Evolutionary conservation across 2,888 invertebrate species (phyloP).

Genomic region (Rotaria magnacalcarata): DNA sequence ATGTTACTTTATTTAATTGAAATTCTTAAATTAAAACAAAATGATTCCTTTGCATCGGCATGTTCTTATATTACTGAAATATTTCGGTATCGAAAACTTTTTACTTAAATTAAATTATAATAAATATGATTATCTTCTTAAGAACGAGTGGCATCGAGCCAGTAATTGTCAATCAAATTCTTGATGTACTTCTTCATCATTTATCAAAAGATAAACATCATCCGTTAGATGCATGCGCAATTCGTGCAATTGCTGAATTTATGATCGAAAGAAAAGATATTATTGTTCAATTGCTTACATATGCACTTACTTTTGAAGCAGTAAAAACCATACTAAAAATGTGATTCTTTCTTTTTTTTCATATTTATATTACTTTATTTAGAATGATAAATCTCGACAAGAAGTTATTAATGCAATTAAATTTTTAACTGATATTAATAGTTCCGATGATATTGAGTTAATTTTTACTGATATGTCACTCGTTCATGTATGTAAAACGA

Average conservation of each 20-base stretch:
- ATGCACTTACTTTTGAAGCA: not conserved
- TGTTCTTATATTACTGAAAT: not conserved
- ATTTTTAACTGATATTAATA: slow-evolving; percentile 2
- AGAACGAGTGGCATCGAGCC: slow-evolving; percentile 1
- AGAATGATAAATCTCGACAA: not conserved
- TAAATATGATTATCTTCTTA: not conserved
- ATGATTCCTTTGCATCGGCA: not conserved
- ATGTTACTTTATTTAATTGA: not conserved
- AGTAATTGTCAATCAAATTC: not conserved
- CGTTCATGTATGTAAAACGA: not conserved
- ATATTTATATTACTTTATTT: not conserved
- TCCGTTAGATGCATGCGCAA: not conserved
- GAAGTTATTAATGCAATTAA: slow-evolving; percentile 18
- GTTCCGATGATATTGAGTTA: not conserved
- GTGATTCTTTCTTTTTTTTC: too few species aligned
- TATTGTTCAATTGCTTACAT: not conserved
- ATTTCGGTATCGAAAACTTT: not conserved
- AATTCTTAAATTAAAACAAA: not conserved
- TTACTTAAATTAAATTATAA: too few species aligned
- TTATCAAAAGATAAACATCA: not conserved
- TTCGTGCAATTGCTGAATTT: slow-evolving; percentile 25
- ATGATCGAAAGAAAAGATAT: slow-evolving; percentile 4
- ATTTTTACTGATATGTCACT: not conserved
- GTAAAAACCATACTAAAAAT: not conserved
- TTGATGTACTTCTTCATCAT: not conserved